These are phyloP conservation scores for Cerastis leucographa DNA, from an alignment of 2,888 invertebrate species.

Conservation along the genomic window DNA sequence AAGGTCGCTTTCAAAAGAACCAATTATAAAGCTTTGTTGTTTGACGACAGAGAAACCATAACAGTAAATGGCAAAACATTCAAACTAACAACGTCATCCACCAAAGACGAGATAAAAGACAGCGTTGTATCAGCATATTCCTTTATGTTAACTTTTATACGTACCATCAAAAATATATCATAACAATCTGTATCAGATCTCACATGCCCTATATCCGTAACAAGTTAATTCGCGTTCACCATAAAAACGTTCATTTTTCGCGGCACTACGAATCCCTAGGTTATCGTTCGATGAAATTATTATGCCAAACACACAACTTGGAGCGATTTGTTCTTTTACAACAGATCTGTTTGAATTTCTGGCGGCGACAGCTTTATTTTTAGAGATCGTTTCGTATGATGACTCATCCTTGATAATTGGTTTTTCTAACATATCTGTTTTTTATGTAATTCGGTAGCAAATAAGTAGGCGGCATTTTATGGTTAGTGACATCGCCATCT, in stretches of 20 bases:
- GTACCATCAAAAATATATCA: constrained; percentile 62
- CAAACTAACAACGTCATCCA: constrained; percentile 56
- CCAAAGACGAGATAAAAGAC: constrained; percentile 45
- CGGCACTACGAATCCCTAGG: constrained; percentile 66
- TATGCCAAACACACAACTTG: constrained; percentile 73
- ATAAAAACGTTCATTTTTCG: constrained; percentile 72
- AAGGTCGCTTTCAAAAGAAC: constrained; percentile 31
- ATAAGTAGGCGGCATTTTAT: background rate
- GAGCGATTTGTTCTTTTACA: constrained; percentile 71
- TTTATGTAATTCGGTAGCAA: constrained; percentile 4
- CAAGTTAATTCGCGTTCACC: constrained; percentile 69
- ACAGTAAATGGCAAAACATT: constrained; percentile 57
- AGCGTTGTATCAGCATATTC: constrained; percentile 45
- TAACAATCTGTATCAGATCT: constrained; percentile 65
- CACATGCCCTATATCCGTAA: constrained; percentile 65
- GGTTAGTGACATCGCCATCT: background rate
- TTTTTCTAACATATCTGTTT: constrained; percentile 22
- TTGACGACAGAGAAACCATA: constrained; percentile 36
- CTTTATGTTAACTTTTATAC: constrained; percentile 61
- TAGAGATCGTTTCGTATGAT: constrained; percentile 42
- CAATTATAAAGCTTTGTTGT: constrained; percentile 48
- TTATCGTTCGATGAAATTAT: constrained; percentile 71
- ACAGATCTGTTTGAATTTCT: constrained; percentile 62
- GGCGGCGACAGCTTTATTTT: constrained; percentile 49
- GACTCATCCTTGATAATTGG: constrained; percentile 30